Conservation (phyloP, 53 echinoderm and acorn worm genomes). For the Arbacia lixula region DNA sequence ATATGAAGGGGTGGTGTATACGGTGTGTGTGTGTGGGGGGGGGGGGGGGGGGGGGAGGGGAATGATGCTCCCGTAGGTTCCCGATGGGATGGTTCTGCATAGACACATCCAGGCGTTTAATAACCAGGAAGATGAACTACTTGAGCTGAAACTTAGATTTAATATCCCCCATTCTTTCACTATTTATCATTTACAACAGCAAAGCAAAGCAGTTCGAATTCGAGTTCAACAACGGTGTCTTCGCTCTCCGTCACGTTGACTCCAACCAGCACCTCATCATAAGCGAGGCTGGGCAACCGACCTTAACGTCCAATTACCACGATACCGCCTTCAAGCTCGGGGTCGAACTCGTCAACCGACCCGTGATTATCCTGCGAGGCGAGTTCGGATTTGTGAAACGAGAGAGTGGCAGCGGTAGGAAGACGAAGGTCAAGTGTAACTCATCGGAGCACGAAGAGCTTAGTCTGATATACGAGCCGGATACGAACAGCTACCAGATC, state of each 20-base stretch:
- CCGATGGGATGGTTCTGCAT: no score
- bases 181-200: conserved; percentile 12
- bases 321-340: neutral
- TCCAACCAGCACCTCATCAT: conserved; percentile 6
- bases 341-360: conserved; percentile 30
- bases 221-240: conserved; percentile 1
- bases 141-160: no score
- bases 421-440: conserved; percentile 23
- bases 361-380: conserved; percentile 17
- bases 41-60: no score
- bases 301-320: conserved; percentile 15
- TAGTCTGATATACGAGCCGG: conserved; percentile 46
- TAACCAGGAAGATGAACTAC: no score
- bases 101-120: no score
- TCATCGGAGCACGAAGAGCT: conserved; percentile 38
- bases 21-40: no score
- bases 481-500: conserved; percentile 22
- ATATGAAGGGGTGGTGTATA: no score
- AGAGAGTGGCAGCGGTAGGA: conserved; percentile 4
- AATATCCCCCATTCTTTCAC: no score
- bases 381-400: conserved; percentile 39
- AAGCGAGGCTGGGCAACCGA: conserved; percentile 9
- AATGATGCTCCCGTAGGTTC: no score
- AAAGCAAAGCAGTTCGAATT: conserved; percentile 34
- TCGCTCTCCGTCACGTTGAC: conserved; percentile 26